Base-by-base conservation (phyloP, 2,888 invertebrate genomes). In the Philonicus albiceps region DNA sequence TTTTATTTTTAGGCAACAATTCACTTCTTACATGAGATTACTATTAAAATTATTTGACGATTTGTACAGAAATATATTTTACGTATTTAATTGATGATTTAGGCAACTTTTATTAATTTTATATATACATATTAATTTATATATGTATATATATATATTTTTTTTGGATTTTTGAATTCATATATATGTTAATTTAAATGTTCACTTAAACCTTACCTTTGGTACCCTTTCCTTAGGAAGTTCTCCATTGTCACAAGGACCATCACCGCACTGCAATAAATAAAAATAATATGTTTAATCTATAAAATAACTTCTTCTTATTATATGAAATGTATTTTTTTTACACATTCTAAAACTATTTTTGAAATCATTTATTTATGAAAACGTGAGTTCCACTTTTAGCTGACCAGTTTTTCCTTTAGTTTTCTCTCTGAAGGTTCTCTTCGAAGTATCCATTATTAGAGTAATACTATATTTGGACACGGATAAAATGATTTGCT, bases 181-280 rank as follows among this genome's bases (percentile, higher is more conserved):
- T 2, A 2, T 13, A 6, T 16, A 16, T 16, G 4, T 16, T 43
- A 43, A 16, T 16, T 55, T n/a, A n/a, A n/a, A n/a, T n/a, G 1
- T 3, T 7, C 16, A 6, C 2, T 19, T n/a, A 4, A 22, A 55
- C 5, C 19, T n/a, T 89, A 92, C 92, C 89, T 92, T 89, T 72
- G 91, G 89, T 55, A 92, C 92, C 88, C 92, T 91, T 86, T 92
- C 92, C 83, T 90, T 91, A 8, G 92, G 91, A 88, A 91, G 89
- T 89, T 92, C 92, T 53, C 90, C 90, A 88, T 92, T 91, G 88
- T 92, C 92, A 87, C 92, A 92, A 34, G 92, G 92, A 43, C 91
- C 92, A 89, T 92, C 92, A 76, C 92, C 92, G 87, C 92, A 92
- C 90, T 91, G 88, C 30, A 90, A 74, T 19, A 74, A 4, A 74